These are phyloP conservation scores for Phallusia fumigata DNA, from an alignment of 23 tunicate genomes.

Conservation along the genomic window DNA sequence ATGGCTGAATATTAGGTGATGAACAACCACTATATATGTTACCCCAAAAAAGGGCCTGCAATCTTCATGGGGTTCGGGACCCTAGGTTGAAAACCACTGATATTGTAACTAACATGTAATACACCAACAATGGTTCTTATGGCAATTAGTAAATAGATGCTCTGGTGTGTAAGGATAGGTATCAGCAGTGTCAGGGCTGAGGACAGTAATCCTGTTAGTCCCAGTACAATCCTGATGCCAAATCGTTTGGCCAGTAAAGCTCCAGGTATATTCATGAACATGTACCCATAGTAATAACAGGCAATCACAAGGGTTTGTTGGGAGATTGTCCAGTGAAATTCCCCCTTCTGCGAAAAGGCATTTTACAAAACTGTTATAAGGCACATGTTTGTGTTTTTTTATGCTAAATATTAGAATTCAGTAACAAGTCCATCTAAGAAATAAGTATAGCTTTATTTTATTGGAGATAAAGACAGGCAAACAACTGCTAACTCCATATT, in stretches of 20 bases:
- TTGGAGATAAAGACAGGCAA: no score
- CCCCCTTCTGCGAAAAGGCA: slow-evolving; percentile 8
- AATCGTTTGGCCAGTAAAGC: slow-evolving; percentile 52
- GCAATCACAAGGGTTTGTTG: slow-evolving; percentile 50
- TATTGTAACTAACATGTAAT: slow-evolving; percentile 60
- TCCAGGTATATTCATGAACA: slow-evolving; percentile 70
- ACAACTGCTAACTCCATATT: no score
- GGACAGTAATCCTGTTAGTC: slow-evolving; percentile 32
- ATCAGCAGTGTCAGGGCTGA: slow-evolving; percentile 47
- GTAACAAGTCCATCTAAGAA: no score
- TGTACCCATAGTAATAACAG: slow-evolving; percentile 76
- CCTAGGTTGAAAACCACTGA: no score
- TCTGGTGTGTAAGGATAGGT: slow-evolving; percentile 45
- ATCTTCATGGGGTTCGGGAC: no score
- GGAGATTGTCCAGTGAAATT: slow-evolving; percentile 43
- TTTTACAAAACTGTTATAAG: no score
- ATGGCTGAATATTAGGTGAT: no score
- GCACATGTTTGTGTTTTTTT: no score
- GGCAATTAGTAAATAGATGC: slow-evolving; percentile 50
- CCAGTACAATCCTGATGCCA: slow-evolving; percentile 51
- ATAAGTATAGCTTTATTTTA: no score
- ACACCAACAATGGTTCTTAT: slow-evolving; percentile 54
- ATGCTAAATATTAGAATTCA: no score
- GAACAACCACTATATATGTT: no score
- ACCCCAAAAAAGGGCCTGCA: no score